Evolutionary conservation across 1,140 invertebrate species (phyloP), one percentile per base, ranked within the genome.

Genomic region (Portunus trituberculatus): DNA sequence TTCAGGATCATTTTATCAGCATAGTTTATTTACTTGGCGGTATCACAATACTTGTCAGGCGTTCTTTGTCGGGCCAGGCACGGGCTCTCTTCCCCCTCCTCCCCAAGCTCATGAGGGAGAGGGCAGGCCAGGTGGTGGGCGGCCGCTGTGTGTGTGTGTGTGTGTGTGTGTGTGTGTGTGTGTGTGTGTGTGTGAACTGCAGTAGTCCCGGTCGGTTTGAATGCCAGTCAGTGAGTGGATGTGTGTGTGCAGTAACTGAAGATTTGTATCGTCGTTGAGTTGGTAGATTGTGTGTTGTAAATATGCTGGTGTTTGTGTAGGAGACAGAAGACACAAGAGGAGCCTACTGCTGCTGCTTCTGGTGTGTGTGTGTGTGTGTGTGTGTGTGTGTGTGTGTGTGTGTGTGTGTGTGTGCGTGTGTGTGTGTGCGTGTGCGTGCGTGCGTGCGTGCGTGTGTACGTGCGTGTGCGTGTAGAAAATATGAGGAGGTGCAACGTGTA

Each of bases 41-140:
- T 39, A 59, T 91, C 89, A 91, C 89, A 91, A 91, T 91, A 91
- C 89, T 91, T 91, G 89, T 91, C 89, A 91, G 32, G 59, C 20
- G 25, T 59, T 59, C 46, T 59, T 91, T 91, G 45, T 52, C 25
- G 46, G 45, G 25, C 46, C 46, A 46, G 46, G 89, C 89, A 91
- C 89, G 89, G 89, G 89, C 29, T 59, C 32, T 12, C 89, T 16
- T 14, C 89, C n/a, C 67, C 52, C 48, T 52, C 2, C 20, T 4
- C 52, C 52, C 52, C 20, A 2, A 0, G 67, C 4, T 25, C 67
- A 76, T 76, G 67, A 20, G n/a, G 67, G 67, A 7, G 67, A 20
- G 67, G 67, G 67, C 46, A 28, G 46, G 46, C 89, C 89, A 91
- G 48, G 46, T 91, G 89, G 46, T 91, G 89, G 48, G 46, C 89